Evolutionary conservation across 2,113 vertebrate species (phyloP).

Genomic region (Panthera uncia): DNA sequence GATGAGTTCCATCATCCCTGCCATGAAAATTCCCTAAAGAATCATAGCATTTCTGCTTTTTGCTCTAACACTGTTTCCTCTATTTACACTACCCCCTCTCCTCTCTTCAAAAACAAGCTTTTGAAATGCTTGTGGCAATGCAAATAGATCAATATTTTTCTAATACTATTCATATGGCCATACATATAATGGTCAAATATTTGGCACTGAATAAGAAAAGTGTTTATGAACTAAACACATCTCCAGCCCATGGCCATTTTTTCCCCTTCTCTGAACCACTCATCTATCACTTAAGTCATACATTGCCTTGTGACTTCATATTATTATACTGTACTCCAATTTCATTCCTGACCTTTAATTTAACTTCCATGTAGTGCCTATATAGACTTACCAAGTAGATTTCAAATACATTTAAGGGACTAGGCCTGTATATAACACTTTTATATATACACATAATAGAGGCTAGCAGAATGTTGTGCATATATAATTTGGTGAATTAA

Average conservation of each 20-base stretch:
- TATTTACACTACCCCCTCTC: not conserved
- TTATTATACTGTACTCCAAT: not conserved
- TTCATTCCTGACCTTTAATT: not conserved
- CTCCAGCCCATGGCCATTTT: not conserved
- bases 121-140: not conserved
- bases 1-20: not conserved
- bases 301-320: not conserved
- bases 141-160: not conserved
- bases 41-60: not conserved
- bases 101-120: not conserved
- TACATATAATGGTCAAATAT: slow-evolving; percentile 2
- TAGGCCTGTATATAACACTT: not conserved
- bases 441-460: not conserved
- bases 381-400: not conserved
- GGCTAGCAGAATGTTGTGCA: not conserved
- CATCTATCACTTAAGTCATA: not conserved
- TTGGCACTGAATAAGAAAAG: not conserved
- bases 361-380: not conserved
- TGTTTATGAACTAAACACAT: not conserved
- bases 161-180: not conserved
- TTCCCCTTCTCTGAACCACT: not conserved
- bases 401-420: not conserved
- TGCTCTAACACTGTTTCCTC: not conserved
- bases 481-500: slow-evolving; percentile 36
- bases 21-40: not conserved